Conservation (phyloP, 2,113 vertebrate species). For the Gnathonemus echidnorhynchus region DNA sequence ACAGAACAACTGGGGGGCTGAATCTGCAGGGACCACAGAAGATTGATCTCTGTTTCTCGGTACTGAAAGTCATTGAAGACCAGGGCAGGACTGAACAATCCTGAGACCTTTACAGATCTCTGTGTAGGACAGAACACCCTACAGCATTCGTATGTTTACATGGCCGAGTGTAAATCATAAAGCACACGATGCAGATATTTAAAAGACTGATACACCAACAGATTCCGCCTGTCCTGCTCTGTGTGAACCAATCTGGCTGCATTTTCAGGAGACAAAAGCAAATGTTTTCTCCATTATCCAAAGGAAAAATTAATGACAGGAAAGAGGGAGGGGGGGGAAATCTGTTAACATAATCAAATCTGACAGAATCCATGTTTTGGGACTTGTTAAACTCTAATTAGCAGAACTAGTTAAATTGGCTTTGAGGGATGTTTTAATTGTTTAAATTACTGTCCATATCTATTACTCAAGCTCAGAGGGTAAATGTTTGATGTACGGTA, state of each 20-base stretch:
- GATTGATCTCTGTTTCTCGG: neutral
- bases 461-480: neutral
- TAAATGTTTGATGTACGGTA: neutral
- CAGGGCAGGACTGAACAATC: neutral
- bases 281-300: slow-evolving; percentile 1
- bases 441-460: neutral
- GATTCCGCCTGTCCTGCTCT: neutral
- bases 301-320: neutral
- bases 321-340: neutral
- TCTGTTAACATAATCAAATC: slow-evolving; percentile 10
- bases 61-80: neutral
- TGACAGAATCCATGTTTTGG: neutral
- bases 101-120: neutral
- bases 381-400: neutral
- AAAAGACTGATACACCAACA: neutral
- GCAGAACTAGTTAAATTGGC: neutral
- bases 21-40: neutral
- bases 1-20: neutral
- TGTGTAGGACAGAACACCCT: neutral
- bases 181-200: neutral
- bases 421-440: neutral
- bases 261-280: neutral
- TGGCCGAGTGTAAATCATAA: neutral
- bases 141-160: neutral
- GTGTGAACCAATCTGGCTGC: neutral